Evolutionary conservation across 2,888 invertebrate species (phyloP).

Genomic region (Phragmatobia fuliginosa): DNA sequence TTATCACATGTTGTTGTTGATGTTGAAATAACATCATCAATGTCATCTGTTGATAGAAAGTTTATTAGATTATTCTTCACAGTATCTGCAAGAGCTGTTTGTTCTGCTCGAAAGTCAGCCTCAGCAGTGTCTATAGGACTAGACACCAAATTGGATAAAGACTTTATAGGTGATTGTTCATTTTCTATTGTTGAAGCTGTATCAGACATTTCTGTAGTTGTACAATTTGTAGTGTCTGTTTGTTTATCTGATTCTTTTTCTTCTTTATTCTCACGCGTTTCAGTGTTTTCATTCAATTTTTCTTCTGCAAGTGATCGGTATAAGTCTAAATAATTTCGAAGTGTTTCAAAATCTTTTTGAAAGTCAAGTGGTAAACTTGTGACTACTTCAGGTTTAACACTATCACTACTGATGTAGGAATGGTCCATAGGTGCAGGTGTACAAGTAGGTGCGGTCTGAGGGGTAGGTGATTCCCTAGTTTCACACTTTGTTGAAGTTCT

Average conservation of each 20-base stretch:
- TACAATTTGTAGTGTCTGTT: conserved; percentile 68
- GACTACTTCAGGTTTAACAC: conserved; percentile 56
- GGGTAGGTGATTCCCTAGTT: conserved; percentile 67
- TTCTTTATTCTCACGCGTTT: conserved; percentile 64
- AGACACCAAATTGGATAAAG: conserved; percentile 88
- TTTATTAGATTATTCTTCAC: conserved; percentile 81
- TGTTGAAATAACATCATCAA: conserved; percentile 72
- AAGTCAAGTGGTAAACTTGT: conserved; percentile 54
- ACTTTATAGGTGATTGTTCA: conserved; percentile 88
- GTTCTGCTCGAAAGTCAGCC: conserved; percentile 58
- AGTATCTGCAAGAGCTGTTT: conserved; percentile 69
- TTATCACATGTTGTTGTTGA: conserved; percentile 70
- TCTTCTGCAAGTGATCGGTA: conserved; percentile 79
- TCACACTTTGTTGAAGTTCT: conserved; percentile 65
- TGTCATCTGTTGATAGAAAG: conserved; percentile 74
- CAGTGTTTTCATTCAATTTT: conserved; percentile 66
- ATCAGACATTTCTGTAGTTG: conserved; percentile 72
- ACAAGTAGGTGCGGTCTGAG: conserved; percentile 62
- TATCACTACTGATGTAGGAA: conserved; percentile 58
- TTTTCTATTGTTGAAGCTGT: conserved; percentile 63
- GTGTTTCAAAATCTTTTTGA: conserved; percentile 79
- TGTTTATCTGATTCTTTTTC: conserved; percentile 60
- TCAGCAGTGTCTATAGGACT: conserved; percentile 79
- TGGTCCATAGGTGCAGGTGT: conserved; percentile 65
- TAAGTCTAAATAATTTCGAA: conserved; percentile 81